Base-by-base conservation (phyloP, 2,113 vertebrate species). In the Chascanopsetta lugubris region DNA sequence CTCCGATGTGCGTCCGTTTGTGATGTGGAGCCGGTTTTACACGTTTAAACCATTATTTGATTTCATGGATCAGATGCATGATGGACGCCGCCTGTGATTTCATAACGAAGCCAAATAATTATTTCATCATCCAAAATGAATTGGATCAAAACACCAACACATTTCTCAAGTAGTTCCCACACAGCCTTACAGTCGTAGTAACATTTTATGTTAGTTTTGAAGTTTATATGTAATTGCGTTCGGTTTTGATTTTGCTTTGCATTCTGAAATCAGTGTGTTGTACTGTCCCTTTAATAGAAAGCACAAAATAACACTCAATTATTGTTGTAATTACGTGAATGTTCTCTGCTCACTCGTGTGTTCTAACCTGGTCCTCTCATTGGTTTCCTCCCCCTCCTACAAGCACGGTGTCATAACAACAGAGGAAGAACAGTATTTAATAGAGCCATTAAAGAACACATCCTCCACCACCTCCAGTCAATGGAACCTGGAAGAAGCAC, bases 391-490 rank as follows among this genome's bases (percentile, higher is more conserved):
- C 21, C n/a, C 58, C 11, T 60, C 63, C 43, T 29, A 92, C 88
- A 92, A 99, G 97, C 97, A 98, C 61, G 97, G 97, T 68, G 92
- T 99, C 78, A 99, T 99, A 92, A 96, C 94, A 87, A 98, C 97
- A 85, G 96, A 97, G 93, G 97, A 98, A 84, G 97, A 98, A 73
- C 96, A 99, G 70, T 99, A 99, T 94, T 95, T 99, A 93, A 98
- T 99, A 92, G 97, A 99, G 87, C 97, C 97, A 88, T 94, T 99
- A 92, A 94, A 93, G 91, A 97, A 97, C 83, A 79, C 56, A 56
- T 88, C 93, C 89, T 95, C 93, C 88, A 89, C 94, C 90, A 91
- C 94, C 89, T 93, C 94, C 84, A 92, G 90, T 86, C 88, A 94
- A 77, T 92, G 95, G 88, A 94, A 81, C 90, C 94, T 93, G 69